Conservation (phyloP, 2,797 vertebrate species). For the Sparidentex hasta region DNA sequence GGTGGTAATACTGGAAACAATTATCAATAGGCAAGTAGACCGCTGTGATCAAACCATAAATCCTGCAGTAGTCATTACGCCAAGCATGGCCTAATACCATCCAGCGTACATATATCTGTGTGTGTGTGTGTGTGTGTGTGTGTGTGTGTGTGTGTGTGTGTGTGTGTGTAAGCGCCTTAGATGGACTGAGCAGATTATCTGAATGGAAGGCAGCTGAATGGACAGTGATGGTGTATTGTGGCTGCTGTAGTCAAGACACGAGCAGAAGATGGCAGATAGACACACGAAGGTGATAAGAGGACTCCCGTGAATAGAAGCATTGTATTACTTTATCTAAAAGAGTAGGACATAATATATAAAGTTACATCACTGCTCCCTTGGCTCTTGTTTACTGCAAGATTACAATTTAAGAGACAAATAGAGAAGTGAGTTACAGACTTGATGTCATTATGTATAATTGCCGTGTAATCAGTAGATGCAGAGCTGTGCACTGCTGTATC, state of each 20-base stretch:
- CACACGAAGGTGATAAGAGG: conserved; percentile 40
- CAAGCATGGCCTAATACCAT: conserved; percentile 41
- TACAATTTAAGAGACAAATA: conserved; percentile 52
- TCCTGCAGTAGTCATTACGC: conserved; percentile 48
- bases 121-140: no score
- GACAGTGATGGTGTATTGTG: conserved; percentile 63
- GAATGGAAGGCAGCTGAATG: conserved; percentile 34
- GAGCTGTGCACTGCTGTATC: conserved; percentile 41
- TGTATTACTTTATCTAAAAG: conserved; percentile 41
- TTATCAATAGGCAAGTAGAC: conserved; percentile 65
- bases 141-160: no score
- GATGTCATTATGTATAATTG: conserved; percentile 47
- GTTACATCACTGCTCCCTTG: conserved; percentile 30
- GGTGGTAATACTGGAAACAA: conserved; percentile 72
- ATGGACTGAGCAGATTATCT: conserved; percentile 58
- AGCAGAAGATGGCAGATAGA: conserved; percentile 58
- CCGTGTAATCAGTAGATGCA: conserved; percentile 30
- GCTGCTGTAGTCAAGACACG: conserved; percentile 52
- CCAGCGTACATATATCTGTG: conserved; percentile 21
- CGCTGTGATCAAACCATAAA: conserved; percentile 64
- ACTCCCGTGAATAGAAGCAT: conserved; percentile 53
- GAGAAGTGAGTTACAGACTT: conserved; percentile 57
- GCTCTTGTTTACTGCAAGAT: conserved; percentile 44
- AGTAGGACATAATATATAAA: conserved; percentile 12
- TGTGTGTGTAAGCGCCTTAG: conserved; percentile 24